Percentiles rank a stretch among this genome's conserved stretches.
These are phyloP conservation scores for Hestina assimilis DNA, from an alignment of 1,140 invertebrate species.

Conservation along the genomic window DNA sequence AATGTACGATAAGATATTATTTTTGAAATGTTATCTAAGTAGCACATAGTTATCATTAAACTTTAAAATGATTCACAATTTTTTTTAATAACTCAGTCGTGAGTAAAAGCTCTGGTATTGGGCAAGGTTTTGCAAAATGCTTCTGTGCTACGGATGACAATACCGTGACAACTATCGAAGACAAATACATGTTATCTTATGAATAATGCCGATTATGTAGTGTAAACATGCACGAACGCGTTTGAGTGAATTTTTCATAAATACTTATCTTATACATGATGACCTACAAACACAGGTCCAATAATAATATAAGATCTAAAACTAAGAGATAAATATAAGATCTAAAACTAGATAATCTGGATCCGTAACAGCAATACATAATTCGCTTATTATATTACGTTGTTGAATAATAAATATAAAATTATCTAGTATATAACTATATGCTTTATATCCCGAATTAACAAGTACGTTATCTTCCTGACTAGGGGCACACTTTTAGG, in stretches of 20 bases:
- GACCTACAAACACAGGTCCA: slow-evolving; percentile 18
- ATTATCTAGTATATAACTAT: too few species aligned
- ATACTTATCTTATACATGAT: slow-evolving; percentile 57
- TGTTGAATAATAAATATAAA: too few species aligned
- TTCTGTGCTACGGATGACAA: slow-evolving; percentile 58
- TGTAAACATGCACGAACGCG: slow-evolving; percentile 64
- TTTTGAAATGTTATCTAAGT: background rate
- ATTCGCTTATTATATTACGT: too few species aligned
- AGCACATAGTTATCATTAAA: too few species aligned
- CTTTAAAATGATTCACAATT: too few species aligned
- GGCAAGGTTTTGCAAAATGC: slow-evolving; percentile 65
- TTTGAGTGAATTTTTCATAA: slow-evolving; percentile 68
- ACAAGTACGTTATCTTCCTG: too few species aligned
- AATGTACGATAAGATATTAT: background rate
- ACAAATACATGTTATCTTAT: slow-evolving; percentile 76
- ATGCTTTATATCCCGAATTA: too few species aligned
- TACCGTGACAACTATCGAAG: slow-evolving; percentile 67
- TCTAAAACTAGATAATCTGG: too few species aligned
- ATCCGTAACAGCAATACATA: too few species aligned
- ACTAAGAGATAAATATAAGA: too few species aligned
- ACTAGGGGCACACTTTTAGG: too few species aligned
- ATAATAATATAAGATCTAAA: too few species aligned
- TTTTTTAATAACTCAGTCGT: slow-evolving; percentile 7
- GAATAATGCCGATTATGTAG: slow-evolving; percentile 76
- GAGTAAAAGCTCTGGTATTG: slow-evolving; percentile 39